Base-by-base conservation (phyloP, 2,797 vertebrate genomes). In the Leptoclinus maculatus region DNA sequence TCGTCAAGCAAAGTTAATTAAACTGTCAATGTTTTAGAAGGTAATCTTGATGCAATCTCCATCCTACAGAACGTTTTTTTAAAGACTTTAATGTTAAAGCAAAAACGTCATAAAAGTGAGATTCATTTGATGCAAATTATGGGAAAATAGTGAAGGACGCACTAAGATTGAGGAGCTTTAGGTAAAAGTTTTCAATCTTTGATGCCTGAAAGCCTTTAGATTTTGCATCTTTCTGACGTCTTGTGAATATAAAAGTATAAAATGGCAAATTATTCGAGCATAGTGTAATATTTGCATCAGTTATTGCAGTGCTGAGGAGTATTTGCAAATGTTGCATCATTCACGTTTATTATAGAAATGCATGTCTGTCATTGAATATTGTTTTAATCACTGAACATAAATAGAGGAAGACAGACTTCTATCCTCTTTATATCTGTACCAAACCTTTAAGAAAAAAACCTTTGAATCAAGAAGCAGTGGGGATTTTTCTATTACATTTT, bases 1-100 rank as follows among this genome's bases (percentile, higher is more conserved):
- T 74, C 76, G 80, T 74, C 57, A 21, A 34, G 78, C 6, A 77
- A 68, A 85, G 87, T 89, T 92, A 90, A 93, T 92, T 88, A 90
- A 91, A 82, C 75, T 89, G 89, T 84, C 88, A 86, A 39, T 58
- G 76, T 79, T 79, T 81, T 25, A 57, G 36, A 63, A 54, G 62
- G 65, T 83, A 73, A 91, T 92, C 84, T 79, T 77, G 82, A 88
- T 75, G 66, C 58, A 49, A 85, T 88, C 80, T 84, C 58, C 71
- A 16, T 58, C 70, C 36, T 9, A 13, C 58, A 34, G 60, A 57
- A 41, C 23, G 27, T 68, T 9, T 67, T 51, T 49, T 53, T 53
- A 11, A 2, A 72, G 69, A 45, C 66, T 59, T 80, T 56, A 73
- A 81, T 70, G 76, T 82, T 67, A 73, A 82, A 74, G 74, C 32